A percentile compares a stretch with the other conserved stretches of the same genome.
These are phyloP conservation scores for Distichodus sexfasciatus DNA, from an alignment of 2,797 vertebrate species.

Conservation along the genomic window DNA sequence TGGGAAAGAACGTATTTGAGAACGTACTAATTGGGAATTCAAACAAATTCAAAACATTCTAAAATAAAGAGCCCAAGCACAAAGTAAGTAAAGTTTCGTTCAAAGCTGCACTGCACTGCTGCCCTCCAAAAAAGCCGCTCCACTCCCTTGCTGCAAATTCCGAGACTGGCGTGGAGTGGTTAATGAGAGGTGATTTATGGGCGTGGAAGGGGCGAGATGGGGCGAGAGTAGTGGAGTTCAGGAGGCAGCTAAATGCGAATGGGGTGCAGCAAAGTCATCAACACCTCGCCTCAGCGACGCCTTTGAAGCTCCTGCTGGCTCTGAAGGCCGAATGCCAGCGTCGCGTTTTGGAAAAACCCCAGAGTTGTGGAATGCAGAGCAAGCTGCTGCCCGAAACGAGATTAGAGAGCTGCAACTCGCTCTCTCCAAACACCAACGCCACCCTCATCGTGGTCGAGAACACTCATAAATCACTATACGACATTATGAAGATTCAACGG, in stretches of 20 bases:
- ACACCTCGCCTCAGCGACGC: conserved; percentile 70
- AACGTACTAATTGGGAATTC: too few species aligned
- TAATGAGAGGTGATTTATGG: conserved; percentile 44
- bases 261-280: conserved; percentile 72
- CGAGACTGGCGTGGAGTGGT: conserved; percentile 14
- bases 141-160: conserved; percentile 13
- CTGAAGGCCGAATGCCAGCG: conserved; percentile 68
- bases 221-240: conserved; percentile 38
- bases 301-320: conserved; percentile 74
- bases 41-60: too few species aligned
- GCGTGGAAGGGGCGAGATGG: conserved; percentile 16
- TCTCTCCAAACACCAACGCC: too few species aligned
- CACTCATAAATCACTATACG: too few species aligned
- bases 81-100: too few species aligned
- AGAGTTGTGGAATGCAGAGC: conserved; percentile 75
- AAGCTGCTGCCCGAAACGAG: conserved; percentile 73
- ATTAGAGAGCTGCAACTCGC: conserved; percentile 65
- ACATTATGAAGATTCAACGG: too few species aligned
- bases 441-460: too few species aligned
- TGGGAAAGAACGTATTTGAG: too few species aligned
- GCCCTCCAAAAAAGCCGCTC: too few species aligned
- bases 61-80: too few species aligned
- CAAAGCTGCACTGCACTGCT: too few species aligned
- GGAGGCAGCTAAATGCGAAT: conserved; percentile 68
- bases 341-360: conserved; percentile 67